Percentiles rank a stretch among this genome's conserved stretches.
These are phyloP conservation scores for Moxostoma hubbsi DNA, from an alignment of 2,797 vertebrate genomes.

Conservation along the genomic window DNA sequence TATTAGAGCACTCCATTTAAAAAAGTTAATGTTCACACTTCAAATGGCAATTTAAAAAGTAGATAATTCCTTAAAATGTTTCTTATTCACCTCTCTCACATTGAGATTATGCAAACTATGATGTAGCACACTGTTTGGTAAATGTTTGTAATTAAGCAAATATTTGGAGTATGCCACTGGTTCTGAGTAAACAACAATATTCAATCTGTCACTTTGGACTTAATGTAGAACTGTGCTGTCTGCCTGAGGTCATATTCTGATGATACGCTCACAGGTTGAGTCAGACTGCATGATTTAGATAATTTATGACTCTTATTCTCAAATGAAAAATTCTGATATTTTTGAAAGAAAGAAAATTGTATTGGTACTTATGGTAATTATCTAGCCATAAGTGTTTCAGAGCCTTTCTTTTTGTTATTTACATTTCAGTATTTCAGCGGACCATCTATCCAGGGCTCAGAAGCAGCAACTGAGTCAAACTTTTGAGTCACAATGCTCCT, in stretches of 20 bases:
- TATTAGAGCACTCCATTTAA: slow-evolving; percentile 53
- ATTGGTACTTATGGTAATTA: slow-evolving; percentile 3
- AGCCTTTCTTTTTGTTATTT: slow-evolving; percentile 13
- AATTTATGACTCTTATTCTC: neutral
- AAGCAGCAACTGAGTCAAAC: neutral
- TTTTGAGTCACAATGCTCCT: neutral
- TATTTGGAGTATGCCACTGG: neutral
- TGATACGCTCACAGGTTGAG: slow-evolving; percentile 18
- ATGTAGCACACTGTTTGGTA: slow-evolving; percentile 3
- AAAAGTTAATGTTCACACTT: slow-evolving; percentile 56
- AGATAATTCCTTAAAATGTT: neutral
- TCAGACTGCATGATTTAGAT: slow-evolving; percentile 27
- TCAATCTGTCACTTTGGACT: slow-evolving; percentile 30
- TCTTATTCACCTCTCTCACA: neutral
- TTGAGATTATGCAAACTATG: slow-evolving; percentile 13
- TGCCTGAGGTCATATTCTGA: slow-evolving; percentile 26
- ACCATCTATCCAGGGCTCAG: neutral
- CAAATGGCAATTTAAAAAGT: slow-evolving; percentile 49
- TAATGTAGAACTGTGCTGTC: slow-evolving; percentile 23
- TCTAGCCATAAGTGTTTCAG: slow-evolving; percentile 15
- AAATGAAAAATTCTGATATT: slow-evolving; percentile 7
- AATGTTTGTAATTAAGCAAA: neutral
- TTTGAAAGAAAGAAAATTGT: slow-evolving; percentile 7
- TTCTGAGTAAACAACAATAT: slow-evolving; percentile 21
- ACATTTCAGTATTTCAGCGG: neutral